Conservation (phyloP, 2,113 vertebrate genomes). For the Pseudopipra pipra region DNA sequence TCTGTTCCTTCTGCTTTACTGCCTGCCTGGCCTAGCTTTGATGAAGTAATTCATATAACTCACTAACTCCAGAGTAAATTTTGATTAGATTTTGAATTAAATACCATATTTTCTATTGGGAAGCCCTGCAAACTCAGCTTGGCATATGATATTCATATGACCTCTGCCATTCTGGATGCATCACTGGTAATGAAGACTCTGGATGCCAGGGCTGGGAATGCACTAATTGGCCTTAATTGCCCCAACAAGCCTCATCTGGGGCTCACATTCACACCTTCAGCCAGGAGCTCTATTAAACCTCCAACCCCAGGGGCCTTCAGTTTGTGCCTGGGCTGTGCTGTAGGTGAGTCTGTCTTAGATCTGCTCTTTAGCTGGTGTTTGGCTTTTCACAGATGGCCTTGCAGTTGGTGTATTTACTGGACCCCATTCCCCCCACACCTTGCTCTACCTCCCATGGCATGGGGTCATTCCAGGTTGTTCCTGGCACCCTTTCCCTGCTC, state of each 20-base stretch:
- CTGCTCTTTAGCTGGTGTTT: not conserved
- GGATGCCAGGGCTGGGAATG: not conserved
- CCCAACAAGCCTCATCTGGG: not conserved
- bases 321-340: not conserved
- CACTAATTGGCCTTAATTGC: not conserved
- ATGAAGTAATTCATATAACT: constrained; percentile 18
- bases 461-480: not conserved
- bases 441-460: accelerated
- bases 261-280: not conserved
- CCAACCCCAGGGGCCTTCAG: accelerated
- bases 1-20: constrained; percentile 36
- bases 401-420: not conserved
- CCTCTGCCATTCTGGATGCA: not conserved
- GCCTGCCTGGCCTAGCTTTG: not conserved
- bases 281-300: not conserved
- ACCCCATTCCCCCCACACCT: not conserved
- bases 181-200: not conserved
- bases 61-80: not conserved
- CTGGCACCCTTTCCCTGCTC: not conserved
- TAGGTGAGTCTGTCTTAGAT: not conserved
- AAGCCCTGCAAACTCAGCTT: not conserved
- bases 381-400: not conserved
- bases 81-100: constrained; percentile 16
- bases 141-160: not conserved
- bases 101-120: not conserved